A percentile compares a stretch with the other conserved stretches of the same genome.
These are phyloP conservation scores for Lophius piscatorius DNA, from an alignment of 2,113 vertebrate species.

Conservation along the genomic window DNA sequence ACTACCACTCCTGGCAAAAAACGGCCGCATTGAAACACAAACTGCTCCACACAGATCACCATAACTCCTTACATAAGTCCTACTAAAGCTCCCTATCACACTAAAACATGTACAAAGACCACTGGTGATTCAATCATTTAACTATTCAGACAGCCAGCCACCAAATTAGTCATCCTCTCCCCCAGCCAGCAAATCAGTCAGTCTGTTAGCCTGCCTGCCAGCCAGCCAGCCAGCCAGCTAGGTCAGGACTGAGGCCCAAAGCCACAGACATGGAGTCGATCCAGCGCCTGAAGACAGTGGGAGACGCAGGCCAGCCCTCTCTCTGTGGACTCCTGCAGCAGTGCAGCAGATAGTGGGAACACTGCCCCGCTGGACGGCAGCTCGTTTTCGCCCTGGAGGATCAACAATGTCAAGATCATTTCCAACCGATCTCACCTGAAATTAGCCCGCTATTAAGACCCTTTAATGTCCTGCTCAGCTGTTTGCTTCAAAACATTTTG, in stretches of 20 bases:
- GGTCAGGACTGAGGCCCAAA: slow-evolving; percentile 47
- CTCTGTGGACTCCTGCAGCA: slow-evolving; percentile 3
- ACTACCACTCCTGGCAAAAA: slow-evolving; percentile 5
- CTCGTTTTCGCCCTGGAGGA: background rate
- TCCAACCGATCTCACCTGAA: too few relatives aligned
- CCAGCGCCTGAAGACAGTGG: slow-evolving; percentile 20
- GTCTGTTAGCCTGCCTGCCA: slow-evolving; percentile 14
- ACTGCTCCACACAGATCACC: slow-evolving; percentile 24
- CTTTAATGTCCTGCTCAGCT: too few relatives aligned
- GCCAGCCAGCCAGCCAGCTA: slow-evolving; percentile 43
- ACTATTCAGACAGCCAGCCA: slow-evolving; percentile 33
- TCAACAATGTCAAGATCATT: background rate
- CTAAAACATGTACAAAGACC: slow-evolving; percentile 8
- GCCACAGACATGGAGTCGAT: slow-evolving; percentile 32
- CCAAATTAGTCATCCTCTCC: slow-evolving; percentile 33
- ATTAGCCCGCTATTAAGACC: too few relatives aligned
- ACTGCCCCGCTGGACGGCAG: background rate
- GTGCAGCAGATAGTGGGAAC: slow-evolving; percentile 3
- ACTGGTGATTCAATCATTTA: slow-evolving; percentile 20
- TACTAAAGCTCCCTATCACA: background rate
- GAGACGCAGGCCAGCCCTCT: slow-evolving; percentile 6
- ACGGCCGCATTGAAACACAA: slow-evolving; percentile 1
- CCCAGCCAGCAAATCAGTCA: slow-evolving; percentile 31
- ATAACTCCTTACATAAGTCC: slow-evolving; percentile 26
- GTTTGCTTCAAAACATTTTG: too few relatives aligned